Evolutionary conservation across 2,113 vertebrate genomes (phyloP).

Genomic region (Odobenus rosmarus): DNA sequence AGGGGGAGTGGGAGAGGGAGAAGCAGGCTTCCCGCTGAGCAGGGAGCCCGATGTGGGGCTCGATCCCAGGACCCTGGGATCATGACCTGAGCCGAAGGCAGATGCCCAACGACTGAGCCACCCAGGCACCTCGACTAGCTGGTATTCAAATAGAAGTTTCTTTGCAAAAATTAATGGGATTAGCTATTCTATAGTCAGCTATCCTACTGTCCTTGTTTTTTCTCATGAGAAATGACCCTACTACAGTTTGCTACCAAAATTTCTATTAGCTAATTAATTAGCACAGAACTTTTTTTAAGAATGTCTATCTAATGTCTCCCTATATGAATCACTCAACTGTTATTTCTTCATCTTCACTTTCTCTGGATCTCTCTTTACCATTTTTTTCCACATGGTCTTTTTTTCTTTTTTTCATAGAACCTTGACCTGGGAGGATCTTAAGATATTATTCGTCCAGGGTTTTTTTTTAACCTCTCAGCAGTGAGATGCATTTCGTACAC

Average conservation of each 20-base stretch:
- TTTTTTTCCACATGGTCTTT: not conserved
- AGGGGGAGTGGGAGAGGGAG: too few species aligned
- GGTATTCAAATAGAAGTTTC: not conserved
- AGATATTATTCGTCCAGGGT: not conserved
- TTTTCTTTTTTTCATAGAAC: not conserved
- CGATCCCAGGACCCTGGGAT: too few species aligned
- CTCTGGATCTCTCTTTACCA: not conserved
- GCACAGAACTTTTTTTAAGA: not conserved
- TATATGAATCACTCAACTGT: not conserved
- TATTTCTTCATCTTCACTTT: not conserved
- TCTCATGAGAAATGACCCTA: slow-evolving; percentile 32
- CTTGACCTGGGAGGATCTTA: not conserved
- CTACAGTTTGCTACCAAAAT: not conserved
- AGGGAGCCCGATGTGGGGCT: too few species aligned
- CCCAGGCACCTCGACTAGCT: too few species aligned
- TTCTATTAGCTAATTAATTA: slow-evolving; percentile 7
- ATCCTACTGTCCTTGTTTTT: not conserved
- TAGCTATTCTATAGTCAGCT: not conserved
- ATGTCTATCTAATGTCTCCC: not conserved
- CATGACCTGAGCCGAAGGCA: too few species aligned
- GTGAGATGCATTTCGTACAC: not conserved
- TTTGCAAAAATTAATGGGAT: slow-evolving; percentile 27
- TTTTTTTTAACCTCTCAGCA: not conserved
- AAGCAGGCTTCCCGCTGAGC: too few species aligned
- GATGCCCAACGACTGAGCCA: too few species aligned